Base-by-base conservation (phyloP, 2,888 invertebrate species). In the Tipula lateralis region DNA sequence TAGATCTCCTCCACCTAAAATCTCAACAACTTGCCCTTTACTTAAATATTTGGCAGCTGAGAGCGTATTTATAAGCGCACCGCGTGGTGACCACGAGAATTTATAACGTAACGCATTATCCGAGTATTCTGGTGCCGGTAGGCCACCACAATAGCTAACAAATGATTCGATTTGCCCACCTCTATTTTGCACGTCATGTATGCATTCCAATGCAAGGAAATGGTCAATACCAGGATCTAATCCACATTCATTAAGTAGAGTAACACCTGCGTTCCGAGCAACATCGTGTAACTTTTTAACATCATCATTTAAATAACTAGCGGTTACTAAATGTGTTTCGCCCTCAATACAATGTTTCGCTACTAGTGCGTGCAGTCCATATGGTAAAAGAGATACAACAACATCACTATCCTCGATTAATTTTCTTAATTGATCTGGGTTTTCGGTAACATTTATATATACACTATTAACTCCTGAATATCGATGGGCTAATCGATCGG, bases 181-280 rank as follows among this genome's bases (percentile, higher is more conserved):
- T 83, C 94, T 94, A 85, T 93, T 94, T 88, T 96, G 95, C 12
- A 97, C 94, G 87, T 98, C 96, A 88, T 99, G 97, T 87, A 99
- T 98, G 88, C 97, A 98, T 89, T 99, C 98, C 90, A 99, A 93
- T 0, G 99, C 99, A 85, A 99, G 91, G 86, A 99, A 92, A 90
- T 99, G 99, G 90, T 99, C 98, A 87, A 98, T 98, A n/a, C 99
- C 99, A 0, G 99, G 99, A 89, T 99, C 99, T 34, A 99, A 91
- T 0, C 99, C 99, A 0, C 98, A 95, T 91, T 99, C 99, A 88
- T 99, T 99, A 86, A 99, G 91, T 80, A 99, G 93, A 0, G 99
- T 99, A 0, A 99, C 92, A 0, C 97, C 98, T 0, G 97, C 97
- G 36, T 95, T 94, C 84, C 93, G 92, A 0, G 99, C 99, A 85